Base-by-base conservation (phyloP, 2,888 invertebrate species). In the Tholera decimalis region DNA sequence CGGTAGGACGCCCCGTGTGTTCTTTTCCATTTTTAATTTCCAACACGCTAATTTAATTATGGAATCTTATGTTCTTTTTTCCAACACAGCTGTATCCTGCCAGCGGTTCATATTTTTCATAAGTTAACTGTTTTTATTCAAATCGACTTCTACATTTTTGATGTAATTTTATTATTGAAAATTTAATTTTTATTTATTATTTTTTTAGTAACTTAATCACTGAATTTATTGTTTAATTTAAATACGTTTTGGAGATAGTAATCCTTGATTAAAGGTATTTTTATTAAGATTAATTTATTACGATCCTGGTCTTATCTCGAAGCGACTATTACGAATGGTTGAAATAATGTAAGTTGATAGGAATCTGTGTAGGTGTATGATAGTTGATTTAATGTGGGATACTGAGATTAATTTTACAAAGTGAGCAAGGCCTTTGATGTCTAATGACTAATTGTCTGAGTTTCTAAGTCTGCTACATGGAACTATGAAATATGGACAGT, bases 11-110 rank as follows among this genome's bases (percentile, higher is more conserved):
- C 85, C 89, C 87, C 87, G 85, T 82, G 87, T 89, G 87, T 86
- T 89, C 83, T 83, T 82, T 84, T 84, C 84, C 84, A 87, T 92
- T 93, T 91, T 91, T 91, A 88, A 89, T 91, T 90, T 91, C 90
- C 84, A 90, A 87, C 91, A 93, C 91, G 94, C 94, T 95, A 95
- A 95, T 95, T 95, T 94, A 92, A 95, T 95, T 95, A 95, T 90
- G 88, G 88, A 90, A 89, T 88, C 85, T 88, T 81, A 70, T 79
- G 67, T 83, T 83, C 83, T 85, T 89, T 87, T 85, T 86, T 88
- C 83, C 72, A 83, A 83, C 83, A 89, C 95, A 92, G 91, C 90
- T 93, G 92, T 91, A 89, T 93, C 93, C 93, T 93, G 93, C 81
- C 88, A 68, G 88, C 79, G 80, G 86, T 87, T 80, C 74, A 89